Conservation (phyloP, 2,113 vertebrate species). For the Otocyon megalotis region DNA sequence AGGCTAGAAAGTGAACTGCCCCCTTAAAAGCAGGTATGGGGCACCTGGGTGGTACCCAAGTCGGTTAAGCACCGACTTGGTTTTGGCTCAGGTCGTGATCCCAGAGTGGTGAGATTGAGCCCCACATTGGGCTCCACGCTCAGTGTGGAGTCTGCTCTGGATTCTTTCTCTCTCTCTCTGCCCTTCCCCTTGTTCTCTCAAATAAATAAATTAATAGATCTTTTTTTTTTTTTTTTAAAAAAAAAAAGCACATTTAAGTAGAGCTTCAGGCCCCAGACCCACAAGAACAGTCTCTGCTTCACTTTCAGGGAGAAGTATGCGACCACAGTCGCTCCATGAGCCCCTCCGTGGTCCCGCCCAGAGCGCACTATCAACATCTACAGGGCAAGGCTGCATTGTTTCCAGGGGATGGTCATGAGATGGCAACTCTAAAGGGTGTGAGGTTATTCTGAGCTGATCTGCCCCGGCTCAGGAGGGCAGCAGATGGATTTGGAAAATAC, state of each 20-base stretch:
- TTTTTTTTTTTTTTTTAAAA: background rate
- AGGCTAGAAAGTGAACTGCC: background rate
- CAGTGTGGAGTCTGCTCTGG: background rate
- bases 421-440: background rate
- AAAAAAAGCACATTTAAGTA: background rate
- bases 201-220: background rate
- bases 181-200: background rate
- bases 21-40: background rate
- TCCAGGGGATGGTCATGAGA: background rate
- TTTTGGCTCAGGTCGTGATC: background rate
- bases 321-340: background rate
- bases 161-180: background rate
- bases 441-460: background rate
- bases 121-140: background rate
- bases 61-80: background rate
- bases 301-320: background rate
- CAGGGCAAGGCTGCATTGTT: background rate
- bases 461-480: background rate
- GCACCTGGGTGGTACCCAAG: background rate
- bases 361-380: background rate
- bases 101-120: background rate
- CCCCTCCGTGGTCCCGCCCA: background rate
- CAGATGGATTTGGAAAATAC: slow-evolving; percentile 43
- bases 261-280: background rate
- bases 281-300: background rate